Base-by-base conservation (phyloP, 2,113 vertebrate species). In the Gymnorhina tibicen region DNA sequence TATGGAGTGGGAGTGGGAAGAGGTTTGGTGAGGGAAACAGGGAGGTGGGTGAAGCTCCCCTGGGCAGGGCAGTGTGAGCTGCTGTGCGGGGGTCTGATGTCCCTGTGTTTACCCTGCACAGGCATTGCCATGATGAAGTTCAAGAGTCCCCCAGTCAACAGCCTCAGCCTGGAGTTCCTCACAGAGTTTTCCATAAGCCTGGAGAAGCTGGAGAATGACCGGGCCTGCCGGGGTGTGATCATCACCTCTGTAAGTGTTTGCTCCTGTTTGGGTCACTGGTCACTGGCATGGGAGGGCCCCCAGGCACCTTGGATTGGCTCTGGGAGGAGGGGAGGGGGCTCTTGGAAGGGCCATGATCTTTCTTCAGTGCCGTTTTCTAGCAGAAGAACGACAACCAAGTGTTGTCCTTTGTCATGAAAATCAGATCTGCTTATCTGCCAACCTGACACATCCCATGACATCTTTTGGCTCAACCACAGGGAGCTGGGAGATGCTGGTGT, bases 171-270 rank as follows among this genome's bases (percentile, higher is more conserved):
- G 91, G 99, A 99, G 60, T 97, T 99, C 72, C 98, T 99, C 73
- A 99, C 99, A 0, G 99, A 99, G 96, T 85, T 99, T 13, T 89
- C 94, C 91, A 99, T 99, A 84, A 88, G 78, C 73, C 63, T 99
- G 89, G 99, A 99, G 96, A 99, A 99, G 93, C 98, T 99, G 91
- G 99, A 99, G 96, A 98, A 99, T 4, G 95, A 99, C 86, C 98
- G 98, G 82, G 96, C 97, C 89, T 99, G 99, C 97, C 94, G 98
- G 7, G 99, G 99, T 3, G 41, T 99, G 63, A 97, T 99, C 96
- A 2, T 99, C 50, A 99, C 99, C 27, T 99, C 99, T 1, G 99
- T 99, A 97, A 8, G 85, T 92, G 50, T 37, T 55, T 55, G 16
- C 37, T 47, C 1, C 0, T 22, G 7, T 24, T 35, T 55, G 66